Evolutionary conservation across 2,113 vertebrate genomes (phyloP).

Genomic region (Cyphomyrus plagiostoma): DNA sequence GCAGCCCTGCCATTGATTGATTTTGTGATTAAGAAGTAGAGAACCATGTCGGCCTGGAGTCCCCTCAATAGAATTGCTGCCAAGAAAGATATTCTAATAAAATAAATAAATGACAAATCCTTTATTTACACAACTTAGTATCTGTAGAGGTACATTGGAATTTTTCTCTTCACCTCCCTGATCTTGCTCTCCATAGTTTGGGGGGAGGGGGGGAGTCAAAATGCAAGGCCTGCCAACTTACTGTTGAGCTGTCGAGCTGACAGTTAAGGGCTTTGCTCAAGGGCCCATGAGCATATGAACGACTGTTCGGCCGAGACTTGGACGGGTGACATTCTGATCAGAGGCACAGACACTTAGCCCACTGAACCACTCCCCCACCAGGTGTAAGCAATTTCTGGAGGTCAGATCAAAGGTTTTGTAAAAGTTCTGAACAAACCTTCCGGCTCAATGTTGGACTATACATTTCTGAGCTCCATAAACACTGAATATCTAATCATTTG

Average conservation of each 20-base stretch:
- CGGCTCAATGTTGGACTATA: not conserved
- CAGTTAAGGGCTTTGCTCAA: not conserved
- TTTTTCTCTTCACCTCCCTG: not conserved
- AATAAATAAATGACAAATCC: not conserved
- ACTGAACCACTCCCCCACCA: not conserved
- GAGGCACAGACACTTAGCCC: not conserved
- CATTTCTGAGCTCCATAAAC: not conserved
- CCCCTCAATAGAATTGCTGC: not conserved
- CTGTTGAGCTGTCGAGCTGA: not conserved
- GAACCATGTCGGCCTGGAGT: not conserved
- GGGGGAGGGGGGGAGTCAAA: not conserved
- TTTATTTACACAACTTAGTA: not conserved
- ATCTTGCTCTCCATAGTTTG: not conserved
- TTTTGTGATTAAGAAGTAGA: not conserved
- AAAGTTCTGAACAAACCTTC: not conserved
- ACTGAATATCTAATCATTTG: not conserved
- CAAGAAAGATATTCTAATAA: not conserved
- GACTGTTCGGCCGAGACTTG: not conserved
- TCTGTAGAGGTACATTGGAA: not conserved
- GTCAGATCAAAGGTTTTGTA: not conserved
- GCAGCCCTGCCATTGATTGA: not conserved
- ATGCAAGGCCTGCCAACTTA: not conserved
- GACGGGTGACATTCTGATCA: not conserved
- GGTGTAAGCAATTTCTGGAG: not conserved
- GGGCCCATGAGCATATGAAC: not conserved